Evolutionary conservation across 2,113 vertebrate genomes (phyloP), one percentile per base, ranked within the genome.

Genomic region (Rhinolophus ferrumequinum): DNA sequence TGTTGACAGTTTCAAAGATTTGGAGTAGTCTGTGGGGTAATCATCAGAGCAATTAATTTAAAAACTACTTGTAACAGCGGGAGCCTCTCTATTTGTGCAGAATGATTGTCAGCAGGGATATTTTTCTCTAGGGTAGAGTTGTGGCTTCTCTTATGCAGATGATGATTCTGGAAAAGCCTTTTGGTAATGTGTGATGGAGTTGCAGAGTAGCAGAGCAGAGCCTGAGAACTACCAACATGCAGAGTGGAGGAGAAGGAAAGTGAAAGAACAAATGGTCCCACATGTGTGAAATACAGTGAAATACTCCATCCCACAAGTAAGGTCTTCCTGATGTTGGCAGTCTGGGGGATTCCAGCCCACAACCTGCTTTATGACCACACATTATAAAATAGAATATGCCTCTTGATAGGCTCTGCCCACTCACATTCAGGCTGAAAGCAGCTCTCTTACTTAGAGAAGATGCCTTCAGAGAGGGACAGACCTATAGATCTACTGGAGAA

Each of bases 41-140:
- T 90, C 38, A 90, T 93, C 38, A 80, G 44, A 85, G 26, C 41
- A 81, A 70, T n/a, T 91, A 82, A 69, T 94, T 86, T 58, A 64
- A 70, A 96, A 88, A 88, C 35, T 88, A 8, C 50, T 1, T 82
- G 5, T 10, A 66, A 11, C 33, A 70, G 9, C 54, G 86, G 33
- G 35, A 8, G 16, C 58, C 56, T 33, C 5, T 18, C n/a, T 14
- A 54, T 16, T 88, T 64, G 10, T 88, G n/a, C 35, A 15, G 56
- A 84, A 54, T 90, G 26, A 56, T 62, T 44, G 21, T 79, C 4
- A 84, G 16, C 35, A 87, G 93, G 75, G 62, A 3, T 93, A 64
- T 84, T 86, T 90, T 5, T 93, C 38, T 89, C 28, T 90, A 86
- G 60, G 24, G 70, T 76, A 72, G 28, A 85, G n/a, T 60, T 8